Evolutionary conservation across 2,113 vertebrate species (phyloP).

Genomic region (Passer montanus): DNA sequence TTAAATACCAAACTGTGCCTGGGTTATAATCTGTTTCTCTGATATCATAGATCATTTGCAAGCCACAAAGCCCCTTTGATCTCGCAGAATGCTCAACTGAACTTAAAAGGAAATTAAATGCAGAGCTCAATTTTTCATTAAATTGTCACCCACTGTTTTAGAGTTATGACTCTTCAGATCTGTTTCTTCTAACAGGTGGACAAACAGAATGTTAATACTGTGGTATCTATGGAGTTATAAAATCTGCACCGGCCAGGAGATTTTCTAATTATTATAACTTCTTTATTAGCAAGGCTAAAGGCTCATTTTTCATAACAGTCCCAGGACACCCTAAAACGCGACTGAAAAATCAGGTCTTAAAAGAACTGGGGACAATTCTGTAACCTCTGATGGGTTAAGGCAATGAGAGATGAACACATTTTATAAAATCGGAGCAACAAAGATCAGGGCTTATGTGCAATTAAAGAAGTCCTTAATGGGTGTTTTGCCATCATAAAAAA

Average conservation of each 20-base stretch:
- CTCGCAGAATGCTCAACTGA: constrained; percentile 64
- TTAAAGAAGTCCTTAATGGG: background rate
- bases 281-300: constrained; percentile 53
- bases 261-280: constrained; percentile 47
- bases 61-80: constrained; percentile 69
- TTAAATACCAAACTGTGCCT: constrained; percentile 67
- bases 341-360: constrained; percentile 15
- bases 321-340: background rate
- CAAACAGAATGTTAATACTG: constrained; percentile 69
- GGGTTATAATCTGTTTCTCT: constrained; percentile 66
- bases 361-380: constrained; percentile 26
- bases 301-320: constrained; percentile 23
- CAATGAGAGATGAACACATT: background rate
- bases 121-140: constrained; percentile 76
- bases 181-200: constrained; percentile 68
- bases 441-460: background rate
- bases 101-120: constrained; percentile 75
- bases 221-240: constrained; percentile 60
- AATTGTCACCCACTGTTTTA: constrained; percentile 74
- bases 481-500: background rate
- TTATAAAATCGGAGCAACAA: background rate
- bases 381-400: background rate
- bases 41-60: constrained; percentile 70
- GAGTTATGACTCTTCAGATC: constrained; percentile 71
- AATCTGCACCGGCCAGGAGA: constrained; percentile 9